These are phyloP conservation scores for Caenorhabditis sp. DNA, from an alignment of 2,888 invertebrate genomes.

Conservation along the genomic window DNA sequence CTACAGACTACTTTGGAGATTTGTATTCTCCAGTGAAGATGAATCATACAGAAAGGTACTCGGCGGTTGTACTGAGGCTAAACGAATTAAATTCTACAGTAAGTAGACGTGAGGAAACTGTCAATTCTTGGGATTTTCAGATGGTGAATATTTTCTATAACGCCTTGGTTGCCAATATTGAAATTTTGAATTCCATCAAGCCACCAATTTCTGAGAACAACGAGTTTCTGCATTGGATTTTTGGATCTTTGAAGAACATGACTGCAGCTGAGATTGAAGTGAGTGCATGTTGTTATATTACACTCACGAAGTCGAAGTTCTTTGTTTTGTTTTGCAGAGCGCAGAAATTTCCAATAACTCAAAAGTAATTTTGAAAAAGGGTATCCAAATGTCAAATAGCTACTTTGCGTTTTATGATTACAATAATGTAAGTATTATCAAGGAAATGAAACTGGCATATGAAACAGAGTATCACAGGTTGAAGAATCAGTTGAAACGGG, in stretches of 20 bases:
- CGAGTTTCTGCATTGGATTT: constrained; percentile 34
- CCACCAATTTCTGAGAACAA: constrained; percentile 28
- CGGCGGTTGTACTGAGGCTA: constrained; percentile 22
- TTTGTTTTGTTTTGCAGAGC: constrained; percentile 25
- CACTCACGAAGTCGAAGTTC: background rate
- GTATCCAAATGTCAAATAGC: constrained; percentile 20
- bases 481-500: constrained; percentile 7
- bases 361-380: constrained; percentile 1
- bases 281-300: background rate
- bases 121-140: background rate
- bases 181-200: constrained; percentile 34
- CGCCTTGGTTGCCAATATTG: constrained; percentile 49
- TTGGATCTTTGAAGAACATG: constrained; percentile 34
- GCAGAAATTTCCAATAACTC: background rate
- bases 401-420: constrained; percentile 58
- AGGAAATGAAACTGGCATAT: constrained; percentile 31
- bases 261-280: constrained; percentile 32
- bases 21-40: constrained; percentile 29
- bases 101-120: background rate
- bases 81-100: constrained; percentile 35
- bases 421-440: constrained; percentile 38
- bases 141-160: constrained; percentile 51
- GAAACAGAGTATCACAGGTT: constrained; percentile 45
- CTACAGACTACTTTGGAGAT: constrained; percentile 44
- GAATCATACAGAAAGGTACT: constrained; percentile 35